Conservation (phyloP, 2,797 vertebrate species). For the Neopelma chrysocephalum region DNA sequence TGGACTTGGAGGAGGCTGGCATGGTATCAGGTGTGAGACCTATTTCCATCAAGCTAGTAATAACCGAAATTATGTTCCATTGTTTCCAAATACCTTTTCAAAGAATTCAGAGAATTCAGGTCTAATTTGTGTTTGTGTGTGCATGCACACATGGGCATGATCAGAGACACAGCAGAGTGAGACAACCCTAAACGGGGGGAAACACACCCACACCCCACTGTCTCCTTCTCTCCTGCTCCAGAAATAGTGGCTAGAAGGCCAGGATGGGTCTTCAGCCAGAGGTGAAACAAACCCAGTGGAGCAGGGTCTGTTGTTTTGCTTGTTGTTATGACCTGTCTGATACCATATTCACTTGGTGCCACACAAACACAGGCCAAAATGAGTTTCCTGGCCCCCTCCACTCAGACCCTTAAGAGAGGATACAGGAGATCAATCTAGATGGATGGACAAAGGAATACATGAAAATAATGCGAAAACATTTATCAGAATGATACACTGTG, state of each 20-base stretch:
- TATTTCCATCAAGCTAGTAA: background rate
- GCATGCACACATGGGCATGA: rapidly evolving
- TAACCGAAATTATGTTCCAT: background rate
- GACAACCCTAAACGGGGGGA: background rate
- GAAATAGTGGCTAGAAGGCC: background rate
- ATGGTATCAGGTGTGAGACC: background rate
- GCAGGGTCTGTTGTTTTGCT: background rate
- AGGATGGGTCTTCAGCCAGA: background rate
- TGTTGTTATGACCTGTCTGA: background rate
- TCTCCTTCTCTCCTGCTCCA: background rate
- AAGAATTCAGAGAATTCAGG: background rate
- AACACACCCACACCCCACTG: rapidly evolving
- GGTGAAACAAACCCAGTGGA: background rate
- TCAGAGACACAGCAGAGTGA: background rate
- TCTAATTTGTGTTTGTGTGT: background rate
- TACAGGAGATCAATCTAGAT: background rate
- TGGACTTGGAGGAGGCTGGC: background rate
- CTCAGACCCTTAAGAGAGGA: background rate
- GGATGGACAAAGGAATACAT: background rate
- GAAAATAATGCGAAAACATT: background rate
- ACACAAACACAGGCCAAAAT: background rate
- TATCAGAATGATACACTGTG: background rate
- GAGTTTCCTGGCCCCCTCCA: background rate
- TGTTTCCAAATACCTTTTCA: background rate
- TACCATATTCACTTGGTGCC: background rate